A percentile compares a stretch with the other conserved stretches of the same genome.
Conservation (phyloP, 2,888 invertebrate genomes). For the Drosophila conformis region DNA sequence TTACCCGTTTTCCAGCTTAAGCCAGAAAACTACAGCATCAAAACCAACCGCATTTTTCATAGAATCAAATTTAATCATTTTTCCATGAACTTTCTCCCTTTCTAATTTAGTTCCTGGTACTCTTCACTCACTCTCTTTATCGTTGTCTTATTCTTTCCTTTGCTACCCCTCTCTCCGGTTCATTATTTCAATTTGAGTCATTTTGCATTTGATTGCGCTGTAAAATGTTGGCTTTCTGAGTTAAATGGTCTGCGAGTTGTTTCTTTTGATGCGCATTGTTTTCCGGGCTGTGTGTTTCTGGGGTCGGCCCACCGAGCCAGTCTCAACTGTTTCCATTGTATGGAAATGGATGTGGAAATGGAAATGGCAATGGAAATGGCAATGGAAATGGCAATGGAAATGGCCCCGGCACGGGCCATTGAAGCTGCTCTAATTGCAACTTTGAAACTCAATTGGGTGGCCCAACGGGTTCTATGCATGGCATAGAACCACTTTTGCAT, state of each 20-base stretch:
- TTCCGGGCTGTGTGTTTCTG: constrained; percentile 31
- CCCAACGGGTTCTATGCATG: constrained; percentile 28
- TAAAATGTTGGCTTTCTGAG: constrained; percentile 44
- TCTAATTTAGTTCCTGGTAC: not conserved
- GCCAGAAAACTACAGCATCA: not conserved
- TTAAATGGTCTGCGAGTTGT: constrained; percentile 74
- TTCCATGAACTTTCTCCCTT: not conserved
- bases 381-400: constrained; percentile 4
- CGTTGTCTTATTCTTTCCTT: not conserved
- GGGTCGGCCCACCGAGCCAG: constrained; percentile 21
- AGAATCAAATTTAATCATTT: not conserved
- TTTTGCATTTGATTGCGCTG: constrained; percentile 31
- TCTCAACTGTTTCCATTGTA: constrained; percentile 73
- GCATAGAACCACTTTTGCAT: constrained; percentile 25
- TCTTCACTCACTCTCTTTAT: too few species aligned
- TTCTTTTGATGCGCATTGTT: constrained; percentile 72
- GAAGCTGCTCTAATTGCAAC: constrained; percentile 77
- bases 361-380: not conserved
- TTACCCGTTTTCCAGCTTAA: not conserved
- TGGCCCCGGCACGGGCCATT: constrained; percentile 36
- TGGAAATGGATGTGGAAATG: not conserved
- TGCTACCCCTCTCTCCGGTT: not conserved
- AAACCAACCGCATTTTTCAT: not conserved
- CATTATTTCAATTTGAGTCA: constrained; percentile 8
- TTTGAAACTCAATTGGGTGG: constrained; percentile 76